Evolutionary conservation across 2,888 invertebrate species (phyloP), one percentile per base, ranked within the genome.

Genomic region (Tetrapedia diversipes): DNA sequence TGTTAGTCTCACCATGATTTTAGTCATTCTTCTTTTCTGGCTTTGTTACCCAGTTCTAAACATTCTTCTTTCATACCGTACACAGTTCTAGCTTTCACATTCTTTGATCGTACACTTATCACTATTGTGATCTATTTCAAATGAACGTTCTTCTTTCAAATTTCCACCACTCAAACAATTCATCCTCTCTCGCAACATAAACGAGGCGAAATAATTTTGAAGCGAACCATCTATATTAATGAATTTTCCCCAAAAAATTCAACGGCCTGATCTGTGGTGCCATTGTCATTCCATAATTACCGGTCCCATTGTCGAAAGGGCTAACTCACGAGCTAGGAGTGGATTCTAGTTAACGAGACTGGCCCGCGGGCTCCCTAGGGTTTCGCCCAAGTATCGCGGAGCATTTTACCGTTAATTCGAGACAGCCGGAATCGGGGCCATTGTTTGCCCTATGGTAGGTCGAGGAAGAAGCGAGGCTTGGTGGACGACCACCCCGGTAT

Each of bases 361-460:
- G 65, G 74, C 47, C 51, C 59, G 59, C 66, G 45, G 72, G 64
- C 45, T 70, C 79, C 66, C 77, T 32, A 22, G 74, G 83, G 79
- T 59, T 53, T 63, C 22, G n/a, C 8, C 73, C 49, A 77, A 86
- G 78, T 83, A 80, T 85, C 81, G 51, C 77, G 32, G 53, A 63
- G 76, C 79, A 61, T 79, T 81, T 83, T 63, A 68, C 60, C 79
- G 80, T 85, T 85, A 85, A 85, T 85, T 86, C 77, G 75, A 66
- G 81, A 78, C 70, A 60, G 57, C 39, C 51, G 45, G 64, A 56
- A 73, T 63, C 75, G 57, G 45, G 45, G 64, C 69, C 71, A 70
- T 77, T 69, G 76, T 72, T 77, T 67, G 59, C 63, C 47, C 74
- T 78, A 85, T 85, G 74, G 65, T 85, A 54, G 78, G 69, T 75